These are phyloP conservation scores for Uromys caudimaculatus DNA, from an alignment of 2,797 vertebrate species.

Conservation along the genomic window DNA sequence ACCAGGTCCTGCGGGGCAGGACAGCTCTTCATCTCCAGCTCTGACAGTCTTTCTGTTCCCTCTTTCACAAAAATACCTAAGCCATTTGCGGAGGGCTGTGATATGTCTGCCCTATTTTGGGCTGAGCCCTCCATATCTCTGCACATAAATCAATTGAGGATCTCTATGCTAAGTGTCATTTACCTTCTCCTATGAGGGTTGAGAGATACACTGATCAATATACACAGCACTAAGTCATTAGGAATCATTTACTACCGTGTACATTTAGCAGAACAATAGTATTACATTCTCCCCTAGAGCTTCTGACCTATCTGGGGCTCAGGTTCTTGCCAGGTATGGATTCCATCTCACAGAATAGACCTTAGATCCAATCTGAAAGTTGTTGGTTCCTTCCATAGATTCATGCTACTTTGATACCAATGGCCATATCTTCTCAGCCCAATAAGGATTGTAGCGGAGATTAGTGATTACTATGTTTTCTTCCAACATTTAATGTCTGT, in stretches of 20 bases:
- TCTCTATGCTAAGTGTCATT: neutral
- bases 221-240: neutral
- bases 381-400: neutral
- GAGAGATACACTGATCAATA: neutral
- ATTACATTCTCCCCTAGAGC: neutral
- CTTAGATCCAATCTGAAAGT: neutral
- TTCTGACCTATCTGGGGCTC: neutral
- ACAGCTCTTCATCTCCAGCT: neutral
- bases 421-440: neutral
- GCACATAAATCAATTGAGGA: neutral
- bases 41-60: neutral
- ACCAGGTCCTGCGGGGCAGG: too few relatives aligned
- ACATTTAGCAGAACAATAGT: neutral
- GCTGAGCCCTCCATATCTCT: neutral
- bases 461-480: neutral
- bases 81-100: neutral
- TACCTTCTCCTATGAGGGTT: neutral
- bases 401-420: neutral
- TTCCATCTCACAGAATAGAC: neutral
- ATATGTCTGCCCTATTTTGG: neutral
- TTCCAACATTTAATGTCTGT: neutral
- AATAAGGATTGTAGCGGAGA: neutral
- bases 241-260: neutral
- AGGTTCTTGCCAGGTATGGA: neutral
- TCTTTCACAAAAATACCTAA: neutral